Percentiles rank a stretch among this genome's conserved stretches.
phyloP scores from a whole-genome alignment of 2,113 vertebrate genomes.

The Coryphaenoides rupestris region DNA sequence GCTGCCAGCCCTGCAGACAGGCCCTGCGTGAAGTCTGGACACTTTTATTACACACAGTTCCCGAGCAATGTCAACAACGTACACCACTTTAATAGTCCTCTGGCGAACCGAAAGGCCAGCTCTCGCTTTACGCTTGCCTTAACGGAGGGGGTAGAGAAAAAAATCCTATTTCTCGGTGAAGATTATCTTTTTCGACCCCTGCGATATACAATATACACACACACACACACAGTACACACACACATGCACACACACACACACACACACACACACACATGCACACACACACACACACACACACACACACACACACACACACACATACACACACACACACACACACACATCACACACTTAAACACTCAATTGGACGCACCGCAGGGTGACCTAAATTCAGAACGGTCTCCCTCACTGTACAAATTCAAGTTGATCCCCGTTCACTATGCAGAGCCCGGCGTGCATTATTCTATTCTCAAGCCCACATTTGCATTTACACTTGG shows the following conservation, averaged over 20 bases:
- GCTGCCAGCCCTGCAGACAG: conserved; percentile 30
- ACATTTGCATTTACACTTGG: conserved; percentile 55
- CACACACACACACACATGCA: background rate
- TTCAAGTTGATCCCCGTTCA: conserved; percentile 56
- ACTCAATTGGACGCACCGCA: conserved; percentile 15
- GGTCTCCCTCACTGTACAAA: conserved; percentile 54
- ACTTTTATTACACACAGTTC: conserved; percentile 62
- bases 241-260: background rate
- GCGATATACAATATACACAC: conserved; percentile 41
- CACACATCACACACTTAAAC: too few species aligned
- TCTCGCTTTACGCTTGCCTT: conserved; percentile 38
- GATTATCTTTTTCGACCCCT: conserved; percentile 48
- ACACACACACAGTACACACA: background rate
- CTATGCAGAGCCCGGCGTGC: conserved; percentile 44
- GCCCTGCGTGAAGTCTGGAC: conserved; percentile 56
- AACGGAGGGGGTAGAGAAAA: conserved; percentile 3
- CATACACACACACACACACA: background rate
- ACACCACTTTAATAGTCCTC: conserved; percentile 56
- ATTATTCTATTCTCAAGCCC: conserved; percentile 39
- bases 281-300: conserved; percentile 16
- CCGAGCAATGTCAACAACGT: conserved; percentile 51
- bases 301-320: too few species aligned
- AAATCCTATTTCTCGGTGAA: conserved; percentile 45
- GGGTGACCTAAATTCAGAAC: conserved; percentile 60
- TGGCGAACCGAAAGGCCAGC: conserved; percentile 38